Conservation (phyloP, 1,140 invertebrate species). For the Brachionus rubens region DNA sequence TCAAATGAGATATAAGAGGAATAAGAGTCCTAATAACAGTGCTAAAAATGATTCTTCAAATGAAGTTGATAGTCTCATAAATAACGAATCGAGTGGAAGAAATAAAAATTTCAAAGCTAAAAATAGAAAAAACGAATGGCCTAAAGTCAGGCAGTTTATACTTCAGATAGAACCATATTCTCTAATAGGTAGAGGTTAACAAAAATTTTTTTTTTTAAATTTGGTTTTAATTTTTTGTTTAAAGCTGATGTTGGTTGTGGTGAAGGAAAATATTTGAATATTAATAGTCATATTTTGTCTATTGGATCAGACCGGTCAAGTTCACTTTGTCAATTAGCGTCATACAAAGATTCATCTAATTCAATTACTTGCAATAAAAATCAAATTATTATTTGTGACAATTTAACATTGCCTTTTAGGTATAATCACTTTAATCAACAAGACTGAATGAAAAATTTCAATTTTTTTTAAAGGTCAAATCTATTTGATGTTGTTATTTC, state of each 20-base stretch:
- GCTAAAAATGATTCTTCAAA: neutral
- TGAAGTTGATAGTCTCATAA: neutral
- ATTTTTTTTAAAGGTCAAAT: constrained; percentile 85
- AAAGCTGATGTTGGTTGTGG: constrained; percentile 72
- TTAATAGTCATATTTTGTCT: constrained; percentile 78
- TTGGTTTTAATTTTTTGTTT: neutral
- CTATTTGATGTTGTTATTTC: constrained; percentile 89
- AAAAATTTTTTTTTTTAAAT: neutral
- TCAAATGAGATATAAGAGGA: neutral
- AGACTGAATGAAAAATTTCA: no score
- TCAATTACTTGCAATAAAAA: constrained; percentile 5
- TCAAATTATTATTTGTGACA: constrained; percentile 34
- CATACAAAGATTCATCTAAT: constrained; percentile 66
- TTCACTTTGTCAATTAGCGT: constrained; percentile 72
- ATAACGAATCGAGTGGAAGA: neutral
- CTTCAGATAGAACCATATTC: constrained; percentile 81
- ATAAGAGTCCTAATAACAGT: neutral
- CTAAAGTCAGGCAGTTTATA: constrained; percentile 79
- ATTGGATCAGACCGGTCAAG: constrained; percentile 81
- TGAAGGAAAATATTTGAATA: constrained; percentile 82
- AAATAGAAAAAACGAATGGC: constrained; percentile 67
- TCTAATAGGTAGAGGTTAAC: constrained; percentile 74
- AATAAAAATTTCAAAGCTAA: neutral
- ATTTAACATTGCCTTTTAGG: constrained; percentile 62
- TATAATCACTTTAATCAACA: constrained; percentile 77